Percentiles rank a stretch among this genome's conserved stretches.
phyloP scores from a whole-genome alignment of 2,113 vertebrate genomes.

The Amphiprion percula region DNA sequence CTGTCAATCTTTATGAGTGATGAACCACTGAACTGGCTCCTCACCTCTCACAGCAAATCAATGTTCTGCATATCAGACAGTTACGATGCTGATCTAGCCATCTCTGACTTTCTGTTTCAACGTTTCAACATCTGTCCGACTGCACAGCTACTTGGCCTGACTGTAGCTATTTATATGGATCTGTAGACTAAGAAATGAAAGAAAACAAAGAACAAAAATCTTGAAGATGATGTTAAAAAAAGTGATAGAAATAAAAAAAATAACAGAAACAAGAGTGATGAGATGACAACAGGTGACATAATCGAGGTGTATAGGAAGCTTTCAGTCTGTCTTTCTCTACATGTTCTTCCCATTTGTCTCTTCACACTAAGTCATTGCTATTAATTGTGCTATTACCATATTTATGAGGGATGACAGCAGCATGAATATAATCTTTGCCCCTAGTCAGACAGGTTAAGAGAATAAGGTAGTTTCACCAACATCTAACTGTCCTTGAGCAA shows the following conservation, averaged over 20 bases:
- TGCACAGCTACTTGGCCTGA: neutral
- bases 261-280: too few relatives aligned
- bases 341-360: neutral
- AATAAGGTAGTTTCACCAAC: neutral
- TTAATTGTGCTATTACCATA: neutral
- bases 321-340: neutral
- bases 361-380: neutral
- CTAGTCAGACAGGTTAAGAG: slow-evolving; percentile 7
- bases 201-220: neutral
- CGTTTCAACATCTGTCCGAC: neutral
- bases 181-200: neutral
- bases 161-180: neutral
- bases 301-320: neutral
- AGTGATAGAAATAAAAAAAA: too few relatives aligned
- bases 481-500: slow-evolving; percentile 9
- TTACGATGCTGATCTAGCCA: neutral
- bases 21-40: neutral
- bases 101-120: slow-evolving; percentile 14
- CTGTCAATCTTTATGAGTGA: neutral
- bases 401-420: slow-evolving; percentile 16
- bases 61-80: slow-evolving; percentile 6
- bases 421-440: neutral
- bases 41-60: neutral
- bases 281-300: too few relatives aligned
- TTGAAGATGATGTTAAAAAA: neutral